Evolutionary conservation across 2,113 vertebrate species (phyloP).

Genomic region (Indri indri): DNA sequence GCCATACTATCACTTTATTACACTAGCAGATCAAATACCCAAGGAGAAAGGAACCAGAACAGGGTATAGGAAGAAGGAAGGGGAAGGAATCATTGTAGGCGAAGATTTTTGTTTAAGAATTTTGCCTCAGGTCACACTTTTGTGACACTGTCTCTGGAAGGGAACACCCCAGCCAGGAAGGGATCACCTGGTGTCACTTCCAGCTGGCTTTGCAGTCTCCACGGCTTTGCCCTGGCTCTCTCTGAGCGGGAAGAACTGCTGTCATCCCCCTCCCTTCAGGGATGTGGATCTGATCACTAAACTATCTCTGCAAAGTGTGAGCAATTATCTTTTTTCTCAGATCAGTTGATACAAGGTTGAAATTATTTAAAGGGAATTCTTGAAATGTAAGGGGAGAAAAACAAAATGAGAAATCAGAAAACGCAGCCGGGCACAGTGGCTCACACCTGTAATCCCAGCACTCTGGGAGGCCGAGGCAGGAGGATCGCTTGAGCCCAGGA

Average conservation of each 20-base stretch:
- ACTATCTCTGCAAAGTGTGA: neutral
- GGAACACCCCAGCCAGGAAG: neutral
- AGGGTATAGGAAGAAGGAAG: neutral
- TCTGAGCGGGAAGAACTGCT: neutral
- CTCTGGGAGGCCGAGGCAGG: too few relatives aligned
- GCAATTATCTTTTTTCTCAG: neutral
- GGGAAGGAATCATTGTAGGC: neutral
- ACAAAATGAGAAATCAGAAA: neutral
- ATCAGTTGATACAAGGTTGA: neutral
- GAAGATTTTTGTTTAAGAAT: neutral
- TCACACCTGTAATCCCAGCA: too few relatives aligned
- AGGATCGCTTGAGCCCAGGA: too few relatives aligned
- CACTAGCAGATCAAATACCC: neutral
- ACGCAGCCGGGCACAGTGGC: neutral
- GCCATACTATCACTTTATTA: neutral
- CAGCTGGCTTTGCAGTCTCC: neutral
- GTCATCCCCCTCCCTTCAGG: neutral
- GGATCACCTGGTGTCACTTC: neutral
- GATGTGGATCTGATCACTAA: neutral
- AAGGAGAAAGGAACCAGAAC: neutral
- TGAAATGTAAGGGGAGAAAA: neutral
- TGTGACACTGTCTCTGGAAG: neutral
- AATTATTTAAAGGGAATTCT: slow-evolving; percentile 34
- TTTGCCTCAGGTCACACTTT: neutral
- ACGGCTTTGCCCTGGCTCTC: neutral